Percentiles rank a stretch among this genome's conserved stretches.
These are phyloP conservation scores for Protonibea diacanthus DNA, from an alignment of 2,797 vertebrate genomes.

Conservation along the genomic window DNA sequence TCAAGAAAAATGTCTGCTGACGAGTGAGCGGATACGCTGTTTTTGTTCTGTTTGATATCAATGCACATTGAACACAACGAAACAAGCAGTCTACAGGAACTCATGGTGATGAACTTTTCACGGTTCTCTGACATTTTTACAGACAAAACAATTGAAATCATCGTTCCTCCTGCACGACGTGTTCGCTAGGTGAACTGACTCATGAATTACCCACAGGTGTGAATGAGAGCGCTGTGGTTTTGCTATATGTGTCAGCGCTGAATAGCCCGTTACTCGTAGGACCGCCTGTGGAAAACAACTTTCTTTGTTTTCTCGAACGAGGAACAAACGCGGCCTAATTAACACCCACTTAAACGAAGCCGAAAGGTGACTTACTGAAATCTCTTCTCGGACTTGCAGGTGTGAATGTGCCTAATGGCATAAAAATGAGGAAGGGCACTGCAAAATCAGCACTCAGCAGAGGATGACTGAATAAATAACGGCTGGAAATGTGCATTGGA, in stretches of 20 bases:
- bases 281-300: neutral
- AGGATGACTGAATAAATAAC: conserved; percentile 27
- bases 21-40: neutral
- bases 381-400: neutral
- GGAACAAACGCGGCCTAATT: neutral
- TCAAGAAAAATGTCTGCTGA: neutral
- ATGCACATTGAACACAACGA: neutral
- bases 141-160: neutral
- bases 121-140: neutral
- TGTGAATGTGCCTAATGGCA: conserved; percentile 1
- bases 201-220: neutral
- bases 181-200: neutral
- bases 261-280: too few species aligned
- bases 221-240: neutral
- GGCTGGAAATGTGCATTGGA: conserved; percentile 20
- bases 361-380: conserved; percentile 5
- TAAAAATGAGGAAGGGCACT: conserved; percentile 11
- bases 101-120: neutral
- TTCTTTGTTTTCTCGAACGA: neutral
- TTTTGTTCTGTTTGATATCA: neutral
- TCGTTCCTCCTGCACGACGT: neutral
- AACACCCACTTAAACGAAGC: conserved; percentile 4
- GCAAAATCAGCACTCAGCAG: conserved; percentile 14
- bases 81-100: neutral
- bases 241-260: neutral